Conservation (phyloP, 2,113 vertebrate genomes). For the Crypturellus undulatus region DNA sequence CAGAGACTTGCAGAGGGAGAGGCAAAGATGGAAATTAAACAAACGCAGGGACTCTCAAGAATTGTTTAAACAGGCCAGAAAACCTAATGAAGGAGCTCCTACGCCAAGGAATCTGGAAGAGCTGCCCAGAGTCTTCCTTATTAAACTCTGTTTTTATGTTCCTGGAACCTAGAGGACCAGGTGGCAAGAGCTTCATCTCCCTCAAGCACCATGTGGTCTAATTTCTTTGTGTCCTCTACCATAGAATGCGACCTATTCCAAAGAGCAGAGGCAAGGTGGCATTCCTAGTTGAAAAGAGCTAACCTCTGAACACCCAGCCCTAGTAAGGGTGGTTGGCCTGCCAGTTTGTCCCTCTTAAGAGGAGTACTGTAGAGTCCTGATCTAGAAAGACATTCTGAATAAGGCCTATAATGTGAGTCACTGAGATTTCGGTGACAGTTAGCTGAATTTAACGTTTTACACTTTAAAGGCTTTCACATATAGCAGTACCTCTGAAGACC, state of each 20-base stretch:
- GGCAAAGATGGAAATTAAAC: no score
- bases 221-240: background rate
- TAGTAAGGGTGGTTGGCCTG: accelerated
- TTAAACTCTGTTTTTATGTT: no score
- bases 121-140: background rate
- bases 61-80: background rate
- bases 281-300: background rate
- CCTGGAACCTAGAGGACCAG: background rate
- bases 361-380: background rate
- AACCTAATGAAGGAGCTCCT: background rate
- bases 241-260: background rate
- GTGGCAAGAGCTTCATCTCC: background rate
- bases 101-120: background rate
- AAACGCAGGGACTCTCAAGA: background rate
- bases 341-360: background rate
- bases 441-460: background rate
- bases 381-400: background rate
- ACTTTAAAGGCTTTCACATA: background rate
- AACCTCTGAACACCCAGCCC: background rate
- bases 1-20: background rate
- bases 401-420: background rate
- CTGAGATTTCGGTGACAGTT: background rate
- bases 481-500: background rate
- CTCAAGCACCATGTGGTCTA: background rate
- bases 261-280: background rate